Percentiles rank a stretch among this genome's conserved stretches.
These are phyloP conservation scores for Sinocyclocheilus maitianheensis DNA, from an alignment of 2,113 vertebrate genomes.

Conservation along the genomic window DNA sequence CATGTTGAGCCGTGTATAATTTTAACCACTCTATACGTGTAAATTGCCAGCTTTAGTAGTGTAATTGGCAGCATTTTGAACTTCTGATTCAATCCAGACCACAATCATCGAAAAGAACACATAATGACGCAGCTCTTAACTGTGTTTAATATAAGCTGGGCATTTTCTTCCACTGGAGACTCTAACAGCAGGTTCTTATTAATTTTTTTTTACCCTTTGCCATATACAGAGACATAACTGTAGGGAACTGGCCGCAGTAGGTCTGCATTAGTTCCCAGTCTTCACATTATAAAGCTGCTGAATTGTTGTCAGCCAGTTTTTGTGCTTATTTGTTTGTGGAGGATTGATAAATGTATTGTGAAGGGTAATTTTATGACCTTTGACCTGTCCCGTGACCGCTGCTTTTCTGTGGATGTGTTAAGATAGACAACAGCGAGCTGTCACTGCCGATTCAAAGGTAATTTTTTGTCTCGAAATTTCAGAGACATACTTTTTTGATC, in stretches of 20 bases:
- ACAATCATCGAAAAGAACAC: constrained; percentile 63
- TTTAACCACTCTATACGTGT: constrained; percentile 62
- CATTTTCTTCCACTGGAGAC: constrained; percentile 71
- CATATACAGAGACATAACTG: constrained; percentile 37
- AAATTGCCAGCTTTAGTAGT: constrained; percentile 66
- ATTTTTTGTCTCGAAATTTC: background rate
- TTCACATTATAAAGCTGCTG: constrained; percentile 59
- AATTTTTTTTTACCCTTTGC: constrained; percentile 65
- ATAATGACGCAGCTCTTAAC: constrained; percentile 66
- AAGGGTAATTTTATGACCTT: constrained; percentile 68
- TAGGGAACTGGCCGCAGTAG: constrained; percentile 63
- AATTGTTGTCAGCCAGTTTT: constrained; percentile 57
- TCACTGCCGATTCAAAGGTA: background rate
- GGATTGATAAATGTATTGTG: constrained; percentile 73
- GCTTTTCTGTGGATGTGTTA: background rate
- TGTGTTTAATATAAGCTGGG: constrained; percentile 63
- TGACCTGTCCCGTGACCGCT: constrained; percentile 39
- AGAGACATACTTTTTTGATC: constrained; percentile 53
- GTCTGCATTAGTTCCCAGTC: constrained; percentile 56
- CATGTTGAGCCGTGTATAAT: constrained; percentile 58
- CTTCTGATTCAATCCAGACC: constrained; percentile 68
- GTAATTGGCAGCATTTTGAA: constrained; percentile 69
- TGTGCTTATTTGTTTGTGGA: constrained; percentile 62
- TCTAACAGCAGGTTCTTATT: constrained; percentile 64
- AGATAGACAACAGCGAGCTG: background rate